Percentiles rank a stretch among this genome's conserved stretches.
Evolutionary conservation across 2,797 vertebrate species (phyloP).

Genomic region (Sternarchorhynchus goeldii): DNA sequence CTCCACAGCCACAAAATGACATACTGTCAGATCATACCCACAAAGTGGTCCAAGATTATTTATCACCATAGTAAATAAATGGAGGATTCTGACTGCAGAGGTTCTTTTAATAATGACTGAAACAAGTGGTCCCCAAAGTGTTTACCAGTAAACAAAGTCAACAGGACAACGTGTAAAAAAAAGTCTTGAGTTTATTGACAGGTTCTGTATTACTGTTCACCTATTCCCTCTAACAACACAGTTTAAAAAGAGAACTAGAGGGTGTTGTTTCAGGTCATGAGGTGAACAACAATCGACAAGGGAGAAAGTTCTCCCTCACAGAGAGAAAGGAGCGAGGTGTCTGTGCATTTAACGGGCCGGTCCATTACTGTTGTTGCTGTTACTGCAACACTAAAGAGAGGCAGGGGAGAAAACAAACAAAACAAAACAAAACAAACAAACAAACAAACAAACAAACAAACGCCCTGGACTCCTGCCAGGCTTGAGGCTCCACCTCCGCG

Average conservation of each 20-base stretch:
- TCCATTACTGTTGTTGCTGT: neutral
- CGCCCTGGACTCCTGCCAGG: neutral
- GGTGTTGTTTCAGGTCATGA: neutral
- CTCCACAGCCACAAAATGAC: too few relatives aligned
- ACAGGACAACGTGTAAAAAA: neutral
- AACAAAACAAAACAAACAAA: neutral
- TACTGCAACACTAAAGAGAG: neutral
- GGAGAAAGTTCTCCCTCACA: neutral
- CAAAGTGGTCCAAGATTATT: neutral
- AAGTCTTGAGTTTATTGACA: slow-evolving; percentile 54
- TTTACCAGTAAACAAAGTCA: neutral
- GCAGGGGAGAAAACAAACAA: too few relatives aligned
- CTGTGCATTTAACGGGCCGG: slow-evolving; percentile 11
- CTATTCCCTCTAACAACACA: neutral
- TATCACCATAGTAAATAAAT: neutral
- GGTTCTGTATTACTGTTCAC: slow-evolving; percentile 24
- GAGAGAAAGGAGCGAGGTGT: slow-evolving; percentile 5
- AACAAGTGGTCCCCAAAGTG: neutral
- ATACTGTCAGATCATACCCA: too few relatives aligned
- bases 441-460: neutral
- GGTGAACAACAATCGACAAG: neutral
- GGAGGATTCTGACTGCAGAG: too few relatives aligned
- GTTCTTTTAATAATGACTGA: neutral
- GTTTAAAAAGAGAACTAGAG: neutral
- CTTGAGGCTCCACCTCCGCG: slow-evolving; percentile 1